A percentile compares a stretch with the other conserved stretches of the same genome.
phyloP scores from a whole-genome alignment of 2,113 vertebrate species.

The Micronisus gabar region DNA sequence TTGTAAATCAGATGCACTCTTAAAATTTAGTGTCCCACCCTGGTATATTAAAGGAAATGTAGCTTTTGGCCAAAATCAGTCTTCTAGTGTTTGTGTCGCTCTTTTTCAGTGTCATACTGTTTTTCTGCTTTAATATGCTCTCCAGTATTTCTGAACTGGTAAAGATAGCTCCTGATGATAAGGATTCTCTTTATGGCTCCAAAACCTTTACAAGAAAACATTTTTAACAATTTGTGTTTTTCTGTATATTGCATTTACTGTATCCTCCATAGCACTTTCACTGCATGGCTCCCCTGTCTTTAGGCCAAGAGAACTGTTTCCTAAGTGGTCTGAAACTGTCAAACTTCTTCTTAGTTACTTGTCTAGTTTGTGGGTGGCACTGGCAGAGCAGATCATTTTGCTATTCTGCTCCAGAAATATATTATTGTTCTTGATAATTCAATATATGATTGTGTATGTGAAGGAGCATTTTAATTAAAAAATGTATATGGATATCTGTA shows the following conservation, averaged over 20 bases:
- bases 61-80: not conserved
- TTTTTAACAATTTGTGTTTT: not conserved
- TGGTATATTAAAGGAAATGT: not conserved
- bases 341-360: not conserved
- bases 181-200: not conserved
- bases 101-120: not conserved
- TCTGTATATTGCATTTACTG: not conserved
- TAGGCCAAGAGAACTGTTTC: not conserved
- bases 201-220: not conserved
- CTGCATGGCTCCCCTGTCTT: constrained; percentile 2
- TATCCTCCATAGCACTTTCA: not conserved
- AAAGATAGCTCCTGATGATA: not conserved
- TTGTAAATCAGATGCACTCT: not conserved
- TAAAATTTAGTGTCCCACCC: not conserved
- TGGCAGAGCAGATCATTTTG: constrained; percentile 12
- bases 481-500: constrained; percentile 14
- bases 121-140: not conserved
- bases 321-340: not conserved
- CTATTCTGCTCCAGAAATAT: constrained; percentile 13
- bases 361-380: constrained; percentile 42
- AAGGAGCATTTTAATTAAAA: constrained; percentile 46
- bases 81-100: not conserved
- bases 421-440: constrained; percentile 37
- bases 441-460: constrained; percentile 50
- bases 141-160: not conserved